Conservation (phyloP, 2,888 invertebrate genomes). For the Chaitophorus viminalis region DNA sequence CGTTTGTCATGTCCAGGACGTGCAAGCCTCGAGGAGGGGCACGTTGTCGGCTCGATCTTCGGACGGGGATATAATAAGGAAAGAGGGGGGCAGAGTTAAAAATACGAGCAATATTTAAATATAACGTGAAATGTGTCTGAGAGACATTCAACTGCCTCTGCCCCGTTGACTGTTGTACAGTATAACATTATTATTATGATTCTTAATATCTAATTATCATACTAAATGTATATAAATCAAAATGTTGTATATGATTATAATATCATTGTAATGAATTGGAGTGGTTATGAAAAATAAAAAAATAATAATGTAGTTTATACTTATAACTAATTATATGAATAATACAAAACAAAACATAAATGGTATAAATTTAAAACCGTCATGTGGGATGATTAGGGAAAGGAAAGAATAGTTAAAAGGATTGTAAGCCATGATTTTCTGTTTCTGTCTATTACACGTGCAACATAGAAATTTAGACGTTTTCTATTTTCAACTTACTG, state of each 20-base stretch:
- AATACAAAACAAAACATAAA: neutral
- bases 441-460: no score
- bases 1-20: neutral
- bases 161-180: neutral
- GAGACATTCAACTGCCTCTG: neutral
- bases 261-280: neutral
- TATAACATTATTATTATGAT: neutral
- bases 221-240: neutral
- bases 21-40: neutral
- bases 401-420: no score
- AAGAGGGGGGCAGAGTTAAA: neutral
- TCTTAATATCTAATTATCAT: neutral
- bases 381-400: neutral
- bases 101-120: neutral
- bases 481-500: no score
- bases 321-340: no score
- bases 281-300: neutral
- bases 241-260: neutral
- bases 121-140: neutral
- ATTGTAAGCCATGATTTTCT: no score
- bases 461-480: no score
- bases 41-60: neutral
- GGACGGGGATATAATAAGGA: neutral
- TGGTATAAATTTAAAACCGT: neutral
- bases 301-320: neutral